Evolutionary conservation across 2,797 vertebrate species (phyloP).

Genomic region (Anguilla marmorata): DNA sequence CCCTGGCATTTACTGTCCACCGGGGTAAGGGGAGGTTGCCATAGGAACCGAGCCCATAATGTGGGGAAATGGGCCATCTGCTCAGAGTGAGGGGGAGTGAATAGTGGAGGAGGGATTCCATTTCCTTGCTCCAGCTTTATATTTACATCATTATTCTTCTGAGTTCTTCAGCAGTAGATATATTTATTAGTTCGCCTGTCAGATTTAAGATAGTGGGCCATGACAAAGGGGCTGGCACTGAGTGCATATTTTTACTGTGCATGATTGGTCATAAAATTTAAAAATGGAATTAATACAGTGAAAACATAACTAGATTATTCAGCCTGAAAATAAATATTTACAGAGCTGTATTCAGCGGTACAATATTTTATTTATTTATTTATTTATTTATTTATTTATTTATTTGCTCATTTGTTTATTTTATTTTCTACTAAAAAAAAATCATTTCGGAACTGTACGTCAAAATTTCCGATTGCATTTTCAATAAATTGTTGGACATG

Average conservation of each 20-base stretch:
- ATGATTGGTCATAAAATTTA: neutral
- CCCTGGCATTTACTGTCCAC: neutral
- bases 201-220: neutral
- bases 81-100: neutral
- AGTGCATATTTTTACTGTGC: neutral
- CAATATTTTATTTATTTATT: neutral
- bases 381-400: too few relatives aligned
- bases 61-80: neutral
- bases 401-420: too few relatives aligned
- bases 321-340: neutral
- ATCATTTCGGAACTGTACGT: neutral
- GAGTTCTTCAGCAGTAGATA: neutral
- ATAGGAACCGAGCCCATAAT: neutral
- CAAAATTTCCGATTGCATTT: neutral
- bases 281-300: neutral
- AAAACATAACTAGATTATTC: neutral
- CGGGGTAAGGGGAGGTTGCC: neutral
- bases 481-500: neutral
- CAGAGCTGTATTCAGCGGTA: neutral
- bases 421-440: neutral
- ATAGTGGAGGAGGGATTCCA: neutral
- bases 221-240: neutral
- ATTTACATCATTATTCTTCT: neutral
- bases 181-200: neutral
- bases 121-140: neutral